Evolutionary conservation across 2,113 vertebrate genomes (phyloP), one percentile per base, ranked within the genome.

Genomic region (Lycaon pictus): DNA sequence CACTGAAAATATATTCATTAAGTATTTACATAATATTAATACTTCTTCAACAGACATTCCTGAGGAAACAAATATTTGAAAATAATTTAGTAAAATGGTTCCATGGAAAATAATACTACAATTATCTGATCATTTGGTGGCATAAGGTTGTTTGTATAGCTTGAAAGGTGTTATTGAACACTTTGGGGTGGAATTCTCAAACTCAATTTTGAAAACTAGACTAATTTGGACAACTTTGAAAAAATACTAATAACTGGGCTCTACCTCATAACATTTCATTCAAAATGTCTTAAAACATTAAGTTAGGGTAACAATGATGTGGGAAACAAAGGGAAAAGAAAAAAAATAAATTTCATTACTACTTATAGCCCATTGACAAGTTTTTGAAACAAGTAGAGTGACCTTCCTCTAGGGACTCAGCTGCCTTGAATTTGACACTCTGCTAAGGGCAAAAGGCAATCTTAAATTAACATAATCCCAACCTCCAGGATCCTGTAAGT

Each of bases 21-120:
- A 81, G 32, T 27, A 48, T 63, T 90, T 93, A 77, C 37, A 91
- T 94, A 56, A 53, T 32, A 83, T 77, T n/a, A 87, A 48, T 69
- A 53, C 25, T 10, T 74, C 48, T 80, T 0, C 10, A 90, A 67
- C 55, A 87, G 16, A 63, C 16, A 91, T 81, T 62, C 2, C 1
- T 89, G 43, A 87, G 5, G 16, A 92, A 90, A 35, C 3, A 67
- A 65, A 53, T 19, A 82, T 32, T 93, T 69, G 17, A 93, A 94
- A 80, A 86, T 74, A 88, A 76, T 93, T 71, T 72, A 65, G 3
- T 65, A 48, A 35, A 29, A 1, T 77, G 11, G 5, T 15, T 81
- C 12, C 35, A 58, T 56, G 35, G 35, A 85, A 93, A 93, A 85
- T 69, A 51, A 60, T 79, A 65, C 0, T 43, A 67, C 10, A 76